Evolutionary conservation across 1,140 invertebrate genomes (phyloP), one percentile per base, ranked within the genome.

Genomic region (Lepidurus couesii): DNA sequence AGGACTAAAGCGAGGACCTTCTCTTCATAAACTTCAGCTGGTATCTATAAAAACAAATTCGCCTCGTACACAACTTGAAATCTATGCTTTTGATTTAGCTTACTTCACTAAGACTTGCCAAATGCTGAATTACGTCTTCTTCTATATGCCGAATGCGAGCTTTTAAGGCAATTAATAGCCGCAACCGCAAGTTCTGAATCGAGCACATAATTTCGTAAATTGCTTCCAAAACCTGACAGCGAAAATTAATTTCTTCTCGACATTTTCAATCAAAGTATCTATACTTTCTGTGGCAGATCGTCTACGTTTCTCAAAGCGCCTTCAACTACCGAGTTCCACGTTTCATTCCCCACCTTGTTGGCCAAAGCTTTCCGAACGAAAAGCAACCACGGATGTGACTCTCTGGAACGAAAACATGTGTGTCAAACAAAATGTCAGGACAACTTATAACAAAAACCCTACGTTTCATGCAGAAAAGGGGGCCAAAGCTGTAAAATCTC

Each of bases 1-100:
- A 78, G 34, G 24, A 74, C 74, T 16, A 78, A 73, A 74, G 65
- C 77, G 13, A 78, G 53, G 24, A 78, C 74, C 26, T 78, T 65
- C n/a, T 78, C 44, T 8, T 78, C 77, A 42, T 74, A 78, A 74
- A 42, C 53, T 43, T 73, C 53, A 13, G 42, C 44, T 26, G 24
- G 43, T 21, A 78, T 43, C 77, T 78, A 13, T 1, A 74, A 11
- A 24, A 44, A 73, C 4, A 21, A 65, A 34, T 34, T 65, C 53
- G 13, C 6, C 21, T 7, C 16, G 7, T 16, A 65, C 8, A 65
- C 13, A n/a, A 7, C 53, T 16, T 65, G 7, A 65, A 65, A 65
- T 65, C 21, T 65, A 65, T 16, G 53, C 8, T 7, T 65, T 65
- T 21, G 34, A 34, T 34, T 65, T 7, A 0, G 21, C 53, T 65